Evolutionary conservation across 2,888 invertebrate species (phyloP).

Genomic region (Drosophila formosana): DNA sequence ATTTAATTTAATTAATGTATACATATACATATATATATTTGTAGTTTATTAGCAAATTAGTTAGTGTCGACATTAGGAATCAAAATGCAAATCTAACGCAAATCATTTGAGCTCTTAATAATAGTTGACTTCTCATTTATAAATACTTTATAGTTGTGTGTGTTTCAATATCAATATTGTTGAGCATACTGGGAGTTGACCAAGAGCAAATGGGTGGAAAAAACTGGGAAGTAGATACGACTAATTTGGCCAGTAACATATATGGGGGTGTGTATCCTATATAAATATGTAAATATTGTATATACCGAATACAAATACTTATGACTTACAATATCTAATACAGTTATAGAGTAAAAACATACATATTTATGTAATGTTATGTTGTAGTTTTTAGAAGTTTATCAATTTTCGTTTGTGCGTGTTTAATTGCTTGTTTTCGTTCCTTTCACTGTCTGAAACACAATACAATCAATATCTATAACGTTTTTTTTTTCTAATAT

Average conservation of each 20-base stretch:
- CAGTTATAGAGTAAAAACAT: conserved; percentile 67
- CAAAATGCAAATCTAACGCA: conserved; percentile 66
- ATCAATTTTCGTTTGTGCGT: conserved; percentile 47
- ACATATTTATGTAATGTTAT: conserved; percentile 37
- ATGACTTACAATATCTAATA: conserved; percentile 38
- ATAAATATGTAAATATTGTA: conserved; percentile 23
- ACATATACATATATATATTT: conserved; percentile 31
- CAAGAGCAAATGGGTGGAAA: conserved; percentile 31
- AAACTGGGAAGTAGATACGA: conserved; percentile 35
- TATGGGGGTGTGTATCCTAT: conserved; percentile 28
- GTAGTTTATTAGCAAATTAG: conserved; percentile 55
- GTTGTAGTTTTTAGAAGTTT: conserved; percentile 31
- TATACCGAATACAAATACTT: conserved; percentile 46
- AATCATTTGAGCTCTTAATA: conserved; percentile 44
- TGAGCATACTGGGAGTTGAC: conserved; percentile 53
- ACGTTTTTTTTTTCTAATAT: not conserved
- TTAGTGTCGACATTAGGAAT: conserved; percentile 64
- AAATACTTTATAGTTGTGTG: conserved; percentile 5
- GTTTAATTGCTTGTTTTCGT: conserved; percentile 44
- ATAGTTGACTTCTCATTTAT: conserved; percentile 26
- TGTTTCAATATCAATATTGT: conserved; percentile 43
- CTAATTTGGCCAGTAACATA: conserved; percentile 70
- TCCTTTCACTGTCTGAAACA: conserved; percentile 14
- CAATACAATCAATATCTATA: conserved; percentile 29
- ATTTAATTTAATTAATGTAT: conserved; percentile 14